Conservation (phyloP, 2,888 invertebrate genomes). For the Eremobia ochroleuca region DNA sequence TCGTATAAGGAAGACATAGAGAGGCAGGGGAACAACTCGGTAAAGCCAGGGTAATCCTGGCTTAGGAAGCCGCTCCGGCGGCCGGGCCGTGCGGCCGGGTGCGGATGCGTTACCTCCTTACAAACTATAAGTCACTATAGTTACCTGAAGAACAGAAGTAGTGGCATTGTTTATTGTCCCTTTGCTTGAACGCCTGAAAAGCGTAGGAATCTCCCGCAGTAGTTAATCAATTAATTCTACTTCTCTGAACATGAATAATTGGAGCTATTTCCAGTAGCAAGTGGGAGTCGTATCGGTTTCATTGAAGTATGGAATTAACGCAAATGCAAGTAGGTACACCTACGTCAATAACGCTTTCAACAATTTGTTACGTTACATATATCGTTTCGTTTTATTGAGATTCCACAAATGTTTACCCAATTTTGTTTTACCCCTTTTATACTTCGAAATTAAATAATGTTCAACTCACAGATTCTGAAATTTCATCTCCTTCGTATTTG, state of each 20-base stretch:
- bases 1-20: constrained; percentile 66
- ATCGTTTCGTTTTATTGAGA: constrained; percentile 38
- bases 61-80: constrained; percentile 77
- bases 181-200: constrained; percentile 1
- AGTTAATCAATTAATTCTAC: neutral
- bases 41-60: constrained; percentile 78
- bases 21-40: constrained; percentile 66
- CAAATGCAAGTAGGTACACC: constrained; percentile 7
- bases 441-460: constrained; percentile 45
- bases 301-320: neutral
- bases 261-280: neutral
- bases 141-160: constrained; percentile 31
- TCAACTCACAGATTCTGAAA: constrained; percentile 11
- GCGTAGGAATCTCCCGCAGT: neutral
- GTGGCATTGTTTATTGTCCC: constrained; percentile 1
- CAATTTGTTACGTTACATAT: constrained; percentile 14
- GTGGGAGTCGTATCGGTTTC: too few relatives aligned
- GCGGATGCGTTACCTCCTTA: constrained; percentile 60
- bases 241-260: constrained; percentile 3
- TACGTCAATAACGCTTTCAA: neutral
- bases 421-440: constrained; percentile 29
- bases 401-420: constrained; percentile 42
- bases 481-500: constrained; percentile 26
- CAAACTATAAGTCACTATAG: constrained; percentile 41
- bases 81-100: constrained; percentile 30